Evolutionary conservation across 2,888 invertebrate genomes (phyloP).

Genomic region (Lasioglossum oenotherae): DNA sequence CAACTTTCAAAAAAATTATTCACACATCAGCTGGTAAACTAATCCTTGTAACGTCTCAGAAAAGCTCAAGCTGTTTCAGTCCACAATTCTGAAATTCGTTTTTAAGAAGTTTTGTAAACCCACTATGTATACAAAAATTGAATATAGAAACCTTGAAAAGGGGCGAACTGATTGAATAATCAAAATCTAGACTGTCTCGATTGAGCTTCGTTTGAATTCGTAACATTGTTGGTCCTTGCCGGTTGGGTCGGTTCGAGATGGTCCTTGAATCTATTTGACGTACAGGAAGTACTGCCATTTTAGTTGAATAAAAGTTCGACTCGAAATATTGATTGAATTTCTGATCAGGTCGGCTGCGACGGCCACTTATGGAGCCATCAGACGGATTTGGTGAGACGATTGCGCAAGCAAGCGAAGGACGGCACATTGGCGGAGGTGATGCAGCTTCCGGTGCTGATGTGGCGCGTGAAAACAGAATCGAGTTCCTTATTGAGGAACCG

Average conservation of each 20-base stretch:
- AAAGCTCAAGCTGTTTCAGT: too few species aligned
- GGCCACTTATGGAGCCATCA: conserved; percentile 89
- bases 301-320: neutral
- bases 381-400: conserved; percentile 88
- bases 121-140: too few species aligned
- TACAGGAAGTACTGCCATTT: neutral
- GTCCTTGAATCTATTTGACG: neutral
- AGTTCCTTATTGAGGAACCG: conserved; percentile 76
- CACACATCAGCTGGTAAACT: too few species aligned
- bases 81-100: too few species aligned
- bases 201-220: neutral
- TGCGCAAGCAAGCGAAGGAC: conserved; percentile 89
- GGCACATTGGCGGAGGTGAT: conserved; percentile 90
- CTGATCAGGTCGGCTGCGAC: conserved; percentile 90
- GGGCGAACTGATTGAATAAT: neutral
- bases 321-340: neutral
- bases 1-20: too few species aligned
- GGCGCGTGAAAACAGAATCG: conserved; percentile 86
- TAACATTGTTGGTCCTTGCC: neutral
- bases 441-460: conserved; percentile 89
- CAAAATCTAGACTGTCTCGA: neutral
- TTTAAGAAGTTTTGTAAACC: too few species aligned
- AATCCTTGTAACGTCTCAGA: too few species aligned
- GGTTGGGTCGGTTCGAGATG: too few species aligned
- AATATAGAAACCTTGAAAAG: too few species aligned